These are phyloP conservation scores for Gallinago jamesoni DNA, from an alignment of 2,113 vertebrate genomes.

Conservation along the genomic window DNA sequence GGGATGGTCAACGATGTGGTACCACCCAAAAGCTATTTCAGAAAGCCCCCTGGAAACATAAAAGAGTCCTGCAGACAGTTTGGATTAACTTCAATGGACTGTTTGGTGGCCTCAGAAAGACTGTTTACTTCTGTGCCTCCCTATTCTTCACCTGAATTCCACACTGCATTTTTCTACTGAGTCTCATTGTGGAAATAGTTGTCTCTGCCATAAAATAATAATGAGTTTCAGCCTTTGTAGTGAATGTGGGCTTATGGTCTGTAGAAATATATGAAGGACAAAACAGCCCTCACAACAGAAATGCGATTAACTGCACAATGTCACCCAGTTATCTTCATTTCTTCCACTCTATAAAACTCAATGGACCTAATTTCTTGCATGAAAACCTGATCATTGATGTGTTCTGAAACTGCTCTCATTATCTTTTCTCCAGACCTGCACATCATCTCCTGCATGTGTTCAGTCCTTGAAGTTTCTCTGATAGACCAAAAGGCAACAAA, in stretches of 20 bases:
- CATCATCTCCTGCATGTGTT: fast-evolving
- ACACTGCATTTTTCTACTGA: neutral
- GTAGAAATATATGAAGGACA: neutral
- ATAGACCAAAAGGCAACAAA: neutral
- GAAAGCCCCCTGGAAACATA: neutral
- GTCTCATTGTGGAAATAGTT: neutral
- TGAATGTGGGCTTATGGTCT: neutral
- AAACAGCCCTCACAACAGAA: neutral
- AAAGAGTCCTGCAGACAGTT: neutral
- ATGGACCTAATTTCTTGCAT: neutral
- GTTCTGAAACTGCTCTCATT: neutral
- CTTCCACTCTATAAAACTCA: slow-evolving; percentile 6
- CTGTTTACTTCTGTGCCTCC: neutral
- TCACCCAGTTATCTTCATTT: neutral
- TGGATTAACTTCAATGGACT: neutral
- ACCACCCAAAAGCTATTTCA: neutral
- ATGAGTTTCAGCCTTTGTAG: neutral
- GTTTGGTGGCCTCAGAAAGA: neutral
- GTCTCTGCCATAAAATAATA: neutral
- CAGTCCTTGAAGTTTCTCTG: neutral
- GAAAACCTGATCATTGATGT: neutral
- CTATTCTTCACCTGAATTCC: neutral
- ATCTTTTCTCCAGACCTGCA: neutral
- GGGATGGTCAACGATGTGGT: neutral
- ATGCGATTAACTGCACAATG: neutral